A percentile compares a stretch with the other conserved stretches of the same genome.
Evolutionary conservation across 2,113 vertebrate species (phyloP).

Genomic region (Leptobrachium leishanense): DNA sequence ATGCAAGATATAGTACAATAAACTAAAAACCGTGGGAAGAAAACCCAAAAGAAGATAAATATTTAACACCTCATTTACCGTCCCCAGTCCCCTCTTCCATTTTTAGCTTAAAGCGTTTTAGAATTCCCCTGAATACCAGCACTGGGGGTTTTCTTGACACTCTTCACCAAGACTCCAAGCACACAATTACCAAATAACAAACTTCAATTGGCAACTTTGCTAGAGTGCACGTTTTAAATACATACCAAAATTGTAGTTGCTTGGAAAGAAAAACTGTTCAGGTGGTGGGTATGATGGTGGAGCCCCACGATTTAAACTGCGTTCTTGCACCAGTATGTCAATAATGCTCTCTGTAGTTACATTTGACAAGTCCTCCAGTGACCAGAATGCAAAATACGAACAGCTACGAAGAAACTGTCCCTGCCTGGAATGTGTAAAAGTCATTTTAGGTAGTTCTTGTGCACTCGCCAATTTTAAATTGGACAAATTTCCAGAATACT

Average conservation of each 20-base stretch:
- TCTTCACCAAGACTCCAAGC: too few species aligned
- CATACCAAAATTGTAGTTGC: conserved; percentile 90
- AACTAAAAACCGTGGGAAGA: not conserved
- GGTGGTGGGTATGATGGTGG: conserved; percentile 83
- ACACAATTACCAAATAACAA: too few species aligned
- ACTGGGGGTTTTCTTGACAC: too few species aligned
- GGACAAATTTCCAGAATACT: too few species aligned
- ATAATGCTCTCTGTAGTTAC: conserved; percentile 73
- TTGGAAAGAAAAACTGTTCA: conserved; percentile 91
- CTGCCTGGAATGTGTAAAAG: conserved; percentile 64
- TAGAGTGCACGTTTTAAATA: conserved; percentile 40
- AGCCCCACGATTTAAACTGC: conserved; percentile 82
- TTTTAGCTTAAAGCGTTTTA: too few species aligned
- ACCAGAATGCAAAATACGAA: conserved; percentile 92
- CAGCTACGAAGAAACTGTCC: conserved; percentile 88
- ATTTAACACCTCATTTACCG: too few species aligned
- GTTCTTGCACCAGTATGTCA: conserved; percentile 84
- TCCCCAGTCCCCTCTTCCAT: too few species aligned
- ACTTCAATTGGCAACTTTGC: too few species aligned
- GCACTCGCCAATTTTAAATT: too few species aligned
- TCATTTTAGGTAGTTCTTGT: not conserved
- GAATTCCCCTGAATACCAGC: too few species aligned
- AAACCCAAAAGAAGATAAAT: not conserved
- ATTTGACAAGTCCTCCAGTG: conserved; percentile 79
- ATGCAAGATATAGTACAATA: too few species aligned